Evolutionary conservation across 1,140 invertebrate genomes (phyloP).

Genomic region (Nebria ingens): DNA sequence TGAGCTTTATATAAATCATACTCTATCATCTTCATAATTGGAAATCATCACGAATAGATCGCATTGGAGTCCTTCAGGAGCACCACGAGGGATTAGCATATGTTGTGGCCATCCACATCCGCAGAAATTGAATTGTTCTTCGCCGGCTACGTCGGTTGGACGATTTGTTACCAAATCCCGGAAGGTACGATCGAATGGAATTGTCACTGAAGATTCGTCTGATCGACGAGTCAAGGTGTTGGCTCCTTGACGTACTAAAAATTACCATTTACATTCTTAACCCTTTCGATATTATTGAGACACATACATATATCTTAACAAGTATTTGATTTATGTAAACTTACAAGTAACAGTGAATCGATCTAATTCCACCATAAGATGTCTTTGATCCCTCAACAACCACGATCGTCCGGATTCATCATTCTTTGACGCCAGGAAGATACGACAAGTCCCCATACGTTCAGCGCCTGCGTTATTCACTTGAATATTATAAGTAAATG

Average conservation of each 20-base stretch:
- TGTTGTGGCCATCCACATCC: constrained; percentile 46
- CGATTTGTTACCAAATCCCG: constrained; percentile 12
- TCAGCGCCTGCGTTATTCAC: constrained; percentile 48
- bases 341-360: constrained; percentile 55
- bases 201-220: constrained; percentile 47
- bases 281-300: constrained; percentile 1
- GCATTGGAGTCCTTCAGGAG: constrained; percentile 32
- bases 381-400: constrained; percentile 51
- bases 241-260: constrained; percentile 31
- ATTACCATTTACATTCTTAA: not conserved
- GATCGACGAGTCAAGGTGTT: constrained; percentile 47
- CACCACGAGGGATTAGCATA: constrained; percentile 38
- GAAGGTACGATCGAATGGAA: constrained; percentile 36
- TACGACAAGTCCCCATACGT: constrained; percentile 58
- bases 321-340: constrained; percentile 25
- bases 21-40: constrained; percentile 32
- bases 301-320: not conserved
- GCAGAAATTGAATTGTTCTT: constrained; percentile 39
- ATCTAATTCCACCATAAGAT: constrained; percentile 67
- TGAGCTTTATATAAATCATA: constrained; percentile 10
- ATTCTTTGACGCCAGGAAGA: constrained; percentile 60
- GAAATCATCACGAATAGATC: constrained; percentile 42
- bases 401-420: constrained; percentile 57
- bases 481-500: constrained; percentile 52
- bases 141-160: constrained; percentile 27